Evolutionary conservation across 2,113 vertebrate genomes (phyloP).

Genomic region (Ammodramus savannarum): DNA sequence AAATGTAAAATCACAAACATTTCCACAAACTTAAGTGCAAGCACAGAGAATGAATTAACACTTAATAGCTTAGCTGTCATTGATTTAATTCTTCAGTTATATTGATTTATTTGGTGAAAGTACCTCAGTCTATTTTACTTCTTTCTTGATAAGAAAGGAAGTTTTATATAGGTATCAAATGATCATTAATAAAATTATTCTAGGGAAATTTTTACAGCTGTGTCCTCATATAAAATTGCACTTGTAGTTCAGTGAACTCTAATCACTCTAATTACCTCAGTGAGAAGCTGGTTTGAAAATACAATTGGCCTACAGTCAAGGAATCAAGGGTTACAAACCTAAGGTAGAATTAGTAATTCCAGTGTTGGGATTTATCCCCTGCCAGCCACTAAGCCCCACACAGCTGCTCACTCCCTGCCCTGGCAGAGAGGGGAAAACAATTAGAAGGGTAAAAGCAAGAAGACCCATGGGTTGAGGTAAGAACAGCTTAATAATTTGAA

Average conservation of each 20-base stretch:
- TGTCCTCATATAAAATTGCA: neutral
- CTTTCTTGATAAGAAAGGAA: neutral
- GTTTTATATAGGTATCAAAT: neutral
- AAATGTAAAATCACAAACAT: neutral
- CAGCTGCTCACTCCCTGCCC: neutral
- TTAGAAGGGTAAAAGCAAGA: neutral
- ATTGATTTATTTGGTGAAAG: neutral
- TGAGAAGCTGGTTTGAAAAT: neutral
- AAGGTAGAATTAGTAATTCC: neutral
- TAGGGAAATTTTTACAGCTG: neutral
- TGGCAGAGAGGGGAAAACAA: accelerated
- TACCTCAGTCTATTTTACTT: neutral
- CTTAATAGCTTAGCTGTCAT: neutral
- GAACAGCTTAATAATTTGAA: neutral
- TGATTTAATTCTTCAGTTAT: neutral
- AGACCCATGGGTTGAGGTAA: neutral
- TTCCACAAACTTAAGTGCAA: neutral
- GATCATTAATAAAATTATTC: neutral
- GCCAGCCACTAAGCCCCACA: neutral
- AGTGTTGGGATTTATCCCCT: neutral
- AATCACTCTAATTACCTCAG: neutral
- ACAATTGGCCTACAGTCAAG: neutral
- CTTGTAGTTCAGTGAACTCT: neutral
- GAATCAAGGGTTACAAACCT: neutral
- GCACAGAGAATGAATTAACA: neutral